phyloP scores from a whole-genome alignment of 2,797 vertebrate genomes.

The Sardinella longiceps region DNA sequence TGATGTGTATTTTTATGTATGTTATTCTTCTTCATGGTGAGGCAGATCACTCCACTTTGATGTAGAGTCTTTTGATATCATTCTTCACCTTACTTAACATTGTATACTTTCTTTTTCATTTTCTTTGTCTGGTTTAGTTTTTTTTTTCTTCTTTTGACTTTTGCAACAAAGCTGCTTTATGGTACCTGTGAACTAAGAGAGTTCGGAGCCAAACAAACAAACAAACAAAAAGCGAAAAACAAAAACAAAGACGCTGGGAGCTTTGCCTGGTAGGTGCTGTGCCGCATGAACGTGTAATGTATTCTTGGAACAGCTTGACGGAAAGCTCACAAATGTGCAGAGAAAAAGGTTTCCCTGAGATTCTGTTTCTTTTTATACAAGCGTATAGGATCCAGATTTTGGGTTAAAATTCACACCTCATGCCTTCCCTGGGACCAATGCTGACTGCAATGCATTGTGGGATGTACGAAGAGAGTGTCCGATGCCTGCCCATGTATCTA shows the following conservation, averaged over 20 bases:
- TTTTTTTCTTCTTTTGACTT: conserved; percentile 46
- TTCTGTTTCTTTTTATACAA: neutral
- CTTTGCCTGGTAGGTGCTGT: conserved; percentile 12
- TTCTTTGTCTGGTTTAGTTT: conserved; percentile 51
- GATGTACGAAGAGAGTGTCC: neutral
- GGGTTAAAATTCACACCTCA: neutral
- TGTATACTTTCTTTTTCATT: conserved; percentile 32
- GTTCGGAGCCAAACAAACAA: conserved; percentile 48
- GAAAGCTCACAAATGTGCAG: no score
- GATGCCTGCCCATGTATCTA: neutral
- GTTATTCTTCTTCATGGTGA: neutral
- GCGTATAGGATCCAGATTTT: neutral
- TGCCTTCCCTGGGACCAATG: neutral
- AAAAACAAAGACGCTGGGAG: neutral
- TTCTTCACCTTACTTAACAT: conserved; percentile 18
- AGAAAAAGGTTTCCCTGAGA: no score
- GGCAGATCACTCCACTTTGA: neutral
- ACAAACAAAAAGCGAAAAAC: neutral
- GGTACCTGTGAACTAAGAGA: conserved; percentile 41
- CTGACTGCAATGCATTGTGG: conserved; percentile 36
- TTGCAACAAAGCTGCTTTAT: conserved; percentile 62
- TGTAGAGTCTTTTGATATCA: conserved; percentile 23
- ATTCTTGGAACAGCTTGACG: neutral
- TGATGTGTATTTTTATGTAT: neutral
- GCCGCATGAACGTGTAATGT: neutral